These are phyloP conservation scores for Orussus abietinus DNA, from an alignment of 1,140 invertebrate genomes.

Conservation along the genomic window DNA sequence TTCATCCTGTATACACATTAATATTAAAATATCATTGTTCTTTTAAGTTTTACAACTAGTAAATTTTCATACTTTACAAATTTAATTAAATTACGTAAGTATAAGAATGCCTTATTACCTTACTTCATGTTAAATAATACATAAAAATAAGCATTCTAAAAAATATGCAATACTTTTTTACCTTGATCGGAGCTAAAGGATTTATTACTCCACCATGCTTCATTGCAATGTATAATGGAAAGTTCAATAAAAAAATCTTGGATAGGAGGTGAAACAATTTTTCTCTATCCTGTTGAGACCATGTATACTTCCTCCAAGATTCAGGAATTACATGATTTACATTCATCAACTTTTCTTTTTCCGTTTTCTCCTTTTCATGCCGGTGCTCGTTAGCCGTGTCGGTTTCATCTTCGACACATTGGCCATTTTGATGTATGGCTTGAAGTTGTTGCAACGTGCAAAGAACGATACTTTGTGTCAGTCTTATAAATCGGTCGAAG, in stretches of 20 bases:
- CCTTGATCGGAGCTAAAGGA: conserved; percentile 45
- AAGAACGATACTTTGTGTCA: conserved; percentile 78
- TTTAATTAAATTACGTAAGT: no score
- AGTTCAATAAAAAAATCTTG: conserved; percentile 82
- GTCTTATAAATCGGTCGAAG: conserved; percentile 81
- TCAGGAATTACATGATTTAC: no score
- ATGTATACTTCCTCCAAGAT: conserved; percentile 47
- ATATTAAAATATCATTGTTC: no score
- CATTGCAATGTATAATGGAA: conserved; percentile 88
- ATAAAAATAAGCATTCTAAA: background rate
- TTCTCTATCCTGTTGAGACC: conserved; percentile 73
- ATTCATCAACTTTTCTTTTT: background rate
- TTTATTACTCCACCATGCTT: conserved; percentile 65
- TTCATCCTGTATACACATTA: conserved; percentile 35
- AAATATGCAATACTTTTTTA: conserved; percentile 20
- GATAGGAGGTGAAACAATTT: conserved; percentile 73
- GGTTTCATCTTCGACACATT: conserved; percentile 36
- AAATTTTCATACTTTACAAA: no score
- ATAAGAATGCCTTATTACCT: background rate
- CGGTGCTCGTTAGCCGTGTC: conserved; percentile 20
- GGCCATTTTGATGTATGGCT: conserved; percentile 61
- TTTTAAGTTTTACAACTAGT: no score
- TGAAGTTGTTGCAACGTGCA: conserved; percentile 72
- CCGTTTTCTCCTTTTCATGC: conserved; percentile 26
- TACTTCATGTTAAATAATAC: background rate